These are phyloP conservation scores for Ctenicera cuprea DNA, from an alignment of 2,888 invertebrate species.

Conservation along the genomic window DNA sequence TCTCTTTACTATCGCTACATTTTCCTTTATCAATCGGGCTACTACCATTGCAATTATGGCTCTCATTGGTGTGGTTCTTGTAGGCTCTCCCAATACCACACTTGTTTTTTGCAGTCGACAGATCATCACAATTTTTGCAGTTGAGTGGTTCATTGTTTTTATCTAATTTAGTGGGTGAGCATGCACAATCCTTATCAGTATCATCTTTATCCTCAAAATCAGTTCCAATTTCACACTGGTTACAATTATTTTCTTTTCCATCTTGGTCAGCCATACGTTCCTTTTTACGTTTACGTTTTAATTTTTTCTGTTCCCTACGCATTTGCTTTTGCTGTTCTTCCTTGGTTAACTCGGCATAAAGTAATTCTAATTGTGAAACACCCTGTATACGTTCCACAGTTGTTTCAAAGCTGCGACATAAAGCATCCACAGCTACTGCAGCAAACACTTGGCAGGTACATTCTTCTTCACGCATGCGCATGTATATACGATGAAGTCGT, in stretches of 20 bases:
- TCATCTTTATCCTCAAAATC: constrained; percentile 68
- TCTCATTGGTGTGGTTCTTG: constrained; percentile 38
- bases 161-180: constrained; percentile 54
- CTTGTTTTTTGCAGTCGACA: constrained; percentile 45
- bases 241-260: constrained; percentile 62
- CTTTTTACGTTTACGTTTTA: constrained; percentile 85
- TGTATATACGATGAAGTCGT: constrained; percentile 89
- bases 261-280: constrained; percentile 75
- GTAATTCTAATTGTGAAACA: constrained; percentile 89
- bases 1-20: constrained; percentile 34
- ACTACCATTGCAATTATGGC: constrained; percentile 30
- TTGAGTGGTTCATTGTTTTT: constrained; percentile 63
- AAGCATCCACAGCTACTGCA: constrained; percentile 90
- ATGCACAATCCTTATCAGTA: constrained; percentile 57
- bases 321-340: constrained; percentile 91
- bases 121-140: constrained; percentile 58
- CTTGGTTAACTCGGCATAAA: constrained; percentile 91
- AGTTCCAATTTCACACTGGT: constrained; percentile 57
- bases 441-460: constrained; percentile 95
- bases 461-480: constrained; percentile 92
- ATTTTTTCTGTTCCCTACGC: constrained; percentile 90
- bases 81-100: constrained; percentile 38
- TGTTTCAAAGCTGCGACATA: constrained; percentile 92
- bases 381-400: constrained; percentile 90
- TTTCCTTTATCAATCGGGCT: constrained; percentile 33